Evolutionary conservation across 2,797 vertebrate species (phyloP).

Genomic region (Falco naumanni): DNA sequence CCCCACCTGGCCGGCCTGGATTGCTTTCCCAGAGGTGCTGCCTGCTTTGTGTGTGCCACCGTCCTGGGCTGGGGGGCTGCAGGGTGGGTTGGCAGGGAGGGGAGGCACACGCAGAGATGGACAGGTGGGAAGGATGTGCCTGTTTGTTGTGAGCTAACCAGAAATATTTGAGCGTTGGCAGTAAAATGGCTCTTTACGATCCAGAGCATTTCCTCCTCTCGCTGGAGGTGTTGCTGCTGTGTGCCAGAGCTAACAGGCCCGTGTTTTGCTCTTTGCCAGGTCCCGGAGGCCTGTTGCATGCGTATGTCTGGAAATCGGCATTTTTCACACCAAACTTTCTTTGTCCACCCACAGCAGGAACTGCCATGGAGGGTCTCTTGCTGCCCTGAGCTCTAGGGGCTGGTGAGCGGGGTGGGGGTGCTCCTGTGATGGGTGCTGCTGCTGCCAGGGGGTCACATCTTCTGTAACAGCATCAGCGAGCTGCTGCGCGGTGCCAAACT

Average conservation of each 20-base stretch:
- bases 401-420: background rate
- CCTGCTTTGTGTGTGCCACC: background rate
- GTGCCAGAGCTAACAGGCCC: background rate
- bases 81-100: background rate
- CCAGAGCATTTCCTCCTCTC: background rate
- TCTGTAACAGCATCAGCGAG: background rate
- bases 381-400: background rate
- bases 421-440: accelerated
- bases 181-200: background rate
- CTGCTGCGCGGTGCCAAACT: background rate
- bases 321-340: background rate
- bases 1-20: accelerated
- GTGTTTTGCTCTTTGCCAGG: background rate
- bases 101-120: background rate
- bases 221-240: background rate
- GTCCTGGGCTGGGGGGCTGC: background rate
- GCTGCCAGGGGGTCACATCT: background rate
- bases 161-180: background rate
- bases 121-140: background rate
- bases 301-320: background rate
- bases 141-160: background rate
- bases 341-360: background rate
- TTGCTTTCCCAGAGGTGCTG: too few relatives aligned
- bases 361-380: background rate
- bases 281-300: background rate